Percentiles rank a stretch among this genome's conserved stretches.
These are phyloP conservation scores for Cossypha niveicapilla DNA, from an alignment of 2,797 vertebrate genomes.

Conservation along the genomic window DNA sequence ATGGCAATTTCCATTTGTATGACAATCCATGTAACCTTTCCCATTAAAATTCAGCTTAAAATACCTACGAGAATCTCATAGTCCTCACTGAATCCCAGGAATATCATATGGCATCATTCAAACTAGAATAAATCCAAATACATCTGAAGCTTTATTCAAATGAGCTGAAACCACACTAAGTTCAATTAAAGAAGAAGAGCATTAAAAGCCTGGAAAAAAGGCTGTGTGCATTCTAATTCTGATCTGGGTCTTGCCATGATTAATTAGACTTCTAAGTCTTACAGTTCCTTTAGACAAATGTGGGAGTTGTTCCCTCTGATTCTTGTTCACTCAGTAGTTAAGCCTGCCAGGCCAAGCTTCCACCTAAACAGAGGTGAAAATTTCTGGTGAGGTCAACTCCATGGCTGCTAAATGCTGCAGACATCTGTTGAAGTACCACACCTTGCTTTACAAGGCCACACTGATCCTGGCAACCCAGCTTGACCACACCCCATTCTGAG, in stretches of 20 bases:
- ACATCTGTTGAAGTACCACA: neutral
- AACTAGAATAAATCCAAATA: conserved; percentile 52
- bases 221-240: neutral
- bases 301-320: neutral
- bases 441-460: neutral
- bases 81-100: conserved; percentile 62
- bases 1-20: conserved; percentile 62
- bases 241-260: neutral
- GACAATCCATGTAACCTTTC: conserved; percentile 61
- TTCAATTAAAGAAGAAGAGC: conserved; percentile 1
- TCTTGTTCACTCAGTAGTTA: neutral
- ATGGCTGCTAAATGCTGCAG: neutral
- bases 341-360: neutral
- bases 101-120: conserved; percentile 47
- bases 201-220: neutral
- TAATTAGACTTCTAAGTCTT: neutral
- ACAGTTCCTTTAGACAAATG: neutral
- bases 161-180: neutral
- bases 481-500: neutral
- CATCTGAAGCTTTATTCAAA: conserved; percentile 55
- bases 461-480: neutral
- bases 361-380: neutral
- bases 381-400: neutral
- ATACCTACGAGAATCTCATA: conserved; percentile 63
- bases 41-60: conserved; percentile 74